Base-by-base conservation (phyloP, 2,113 vertebrate genomes). In the Lichenostomus cassidix region DNA sequence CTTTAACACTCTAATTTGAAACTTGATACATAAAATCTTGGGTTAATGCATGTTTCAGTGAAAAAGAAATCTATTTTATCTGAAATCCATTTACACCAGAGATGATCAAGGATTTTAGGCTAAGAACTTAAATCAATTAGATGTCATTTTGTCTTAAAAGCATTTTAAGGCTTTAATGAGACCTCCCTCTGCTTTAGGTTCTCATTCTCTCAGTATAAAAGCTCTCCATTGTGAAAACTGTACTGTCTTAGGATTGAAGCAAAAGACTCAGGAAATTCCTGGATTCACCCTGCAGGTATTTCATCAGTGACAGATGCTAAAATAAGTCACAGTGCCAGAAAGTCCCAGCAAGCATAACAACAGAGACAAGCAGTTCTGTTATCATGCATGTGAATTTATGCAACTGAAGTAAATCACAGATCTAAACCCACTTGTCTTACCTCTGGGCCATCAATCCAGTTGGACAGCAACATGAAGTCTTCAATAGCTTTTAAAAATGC, bases 401-500 rank as follows among this genome's bases (percentile, higher is more conserved):
- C 44, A 88, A 3, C 59, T 5, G 2, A 70, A 81, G 53, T 11
- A 68, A 81, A 24, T 12, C 56, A 11, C 39, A 63, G 46, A 58
- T 17, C 55, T 29, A 16, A 69, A 33, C 27, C 44, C 42, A 23
- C 53, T 63, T 41, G 10, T 52, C 97, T 98, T 92, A 99, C 98
- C 98, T 98, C 94, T 39, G 97, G 97, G 70, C 86, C 94, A 64
- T 98, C 96, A 29, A 70, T 74, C 98, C 98, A 97, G 52, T 80
- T 96, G 13, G 98, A 98, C 88, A 98, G 94, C 3, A 95, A 93
- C 76, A 99, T 95, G 28, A 99, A 97, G 69, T 99, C 98, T 85
- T 98, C 98, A 85, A 99, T 92, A 23, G 98, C 98, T 95, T 97
- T 98, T 64, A 99, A 97, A 97, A 99, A 99, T 22, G 97, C 97